Conservation (phyloP, 2,113 vertebrate species). For the Cygnus buccinator region DNA sequence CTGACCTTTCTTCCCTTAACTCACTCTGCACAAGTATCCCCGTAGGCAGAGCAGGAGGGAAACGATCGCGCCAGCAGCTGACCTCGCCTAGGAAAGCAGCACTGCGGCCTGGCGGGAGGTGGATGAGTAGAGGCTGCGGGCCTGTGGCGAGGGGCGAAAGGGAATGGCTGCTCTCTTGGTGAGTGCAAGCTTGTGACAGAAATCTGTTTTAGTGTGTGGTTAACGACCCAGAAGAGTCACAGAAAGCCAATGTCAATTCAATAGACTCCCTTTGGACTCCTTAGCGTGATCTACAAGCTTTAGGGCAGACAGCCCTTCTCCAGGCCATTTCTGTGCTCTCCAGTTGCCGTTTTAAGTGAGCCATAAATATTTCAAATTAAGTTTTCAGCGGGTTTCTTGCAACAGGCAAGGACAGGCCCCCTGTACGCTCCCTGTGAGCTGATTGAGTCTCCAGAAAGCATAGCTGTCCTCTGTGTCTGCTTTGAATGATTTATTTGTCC, state of each 20-base stretch:
- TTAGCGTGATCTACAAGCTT: neutral
- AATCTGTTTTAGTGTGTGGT: conserved; percentile 25
- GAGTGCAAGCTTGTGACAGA: conserved; percentile 37
- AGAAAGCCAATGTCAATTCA: conserved; percentile 12
- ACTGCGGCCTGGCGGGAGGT: rapidly evolving
- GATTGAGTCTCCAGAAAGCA: conserved; percentile 13
- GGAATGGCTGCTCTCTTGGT: neutral
- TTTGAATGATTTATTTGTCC: neutral
- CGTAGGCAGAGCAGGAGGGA: neutral
- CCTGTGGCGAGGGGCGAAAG: neutral
- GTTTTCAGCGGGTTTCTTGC: neutral
- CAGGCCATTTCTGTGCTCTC: conserved; percentile 5
- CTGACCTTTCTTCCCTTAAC: neutral
- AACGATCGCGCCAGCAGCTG: neutral
- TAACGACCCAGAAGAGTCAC: conserved; percentile 35
- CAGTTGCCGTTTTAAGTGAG: neutral
- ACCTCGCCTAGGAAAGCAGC: neutral
- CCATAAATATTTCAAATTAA: conserved; percentile 59
- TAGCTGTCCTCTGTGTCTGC: conserved; percentile 7
- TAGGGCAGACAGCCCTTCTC: neutral
- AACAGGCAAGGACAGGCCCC: conserved; percentile 8
- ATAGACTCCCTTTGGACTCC: neutral
- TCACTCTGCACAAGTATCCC: neutral
- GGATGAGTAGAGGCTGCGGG: neutral
- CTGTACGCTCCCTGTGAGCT: neutral